Evolutionary conservation across 2,113 vertebrate species (phyloP), one percentile per base, ranked within the genome.

Genomic region (Albula glossodonta): DNA sequence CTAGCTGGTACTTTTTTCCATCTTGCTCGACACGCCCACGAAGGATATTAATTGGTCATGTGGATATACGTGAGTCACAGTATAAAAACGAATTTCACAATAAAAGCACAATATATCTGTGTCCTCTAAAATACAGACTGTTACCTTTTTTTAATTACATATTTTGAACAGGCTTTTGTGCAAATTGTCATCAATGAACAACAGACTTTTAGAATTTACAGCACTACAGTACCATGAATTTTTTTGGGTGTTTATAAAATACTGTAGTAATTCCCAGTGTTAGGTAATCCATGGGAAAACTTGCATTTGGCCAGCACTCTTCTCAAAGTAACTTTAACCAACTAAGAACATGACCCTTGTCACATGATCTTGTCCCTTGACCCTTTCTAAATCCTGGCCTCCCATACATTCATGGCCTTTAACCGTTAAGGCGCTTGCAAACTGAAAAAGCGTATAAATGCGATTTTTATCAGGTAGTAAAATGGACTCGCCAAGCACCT

Each of bases 291-390:
- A 8, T 74, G 53, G 12, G 7, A 9, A 12, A 56, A 12, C 70
- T 74, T 74, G 22, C 70, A 74, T 31, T 74, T 25, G 70, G n/a
- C 22, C 70, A 25, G 22, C 70, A 74, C 17, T 74, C n/a, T 25
- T 31, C n/a, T 74, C 22, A 31, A 66, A 5, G 60, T 66, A 66
- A 66, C 60, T 66, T 19, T 66, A 66, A 66, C 60, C 70, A 74
- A 3, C n/a, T 11, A 15, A 52, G 80, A 81, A 81, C 51, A n/a
- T 81, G 80, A 81, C 80, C 80, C 50, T n/a, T 81, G 51, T 22
- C 60, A 81, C 51, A 51, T 81, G 80, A 81, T 48, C 51, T 52
- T 53, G 51, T 22, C 60, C 60, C 60, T 66, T 66, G 60, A 66
- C 22, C 50, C 22, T 51, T 51, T 81, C 50, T 10, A 53, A 81